Evolutionary conservation across 2,888 invertebrate genomes (phyloP).

Genomic region (Caenorhabditis sp.): DNA sequence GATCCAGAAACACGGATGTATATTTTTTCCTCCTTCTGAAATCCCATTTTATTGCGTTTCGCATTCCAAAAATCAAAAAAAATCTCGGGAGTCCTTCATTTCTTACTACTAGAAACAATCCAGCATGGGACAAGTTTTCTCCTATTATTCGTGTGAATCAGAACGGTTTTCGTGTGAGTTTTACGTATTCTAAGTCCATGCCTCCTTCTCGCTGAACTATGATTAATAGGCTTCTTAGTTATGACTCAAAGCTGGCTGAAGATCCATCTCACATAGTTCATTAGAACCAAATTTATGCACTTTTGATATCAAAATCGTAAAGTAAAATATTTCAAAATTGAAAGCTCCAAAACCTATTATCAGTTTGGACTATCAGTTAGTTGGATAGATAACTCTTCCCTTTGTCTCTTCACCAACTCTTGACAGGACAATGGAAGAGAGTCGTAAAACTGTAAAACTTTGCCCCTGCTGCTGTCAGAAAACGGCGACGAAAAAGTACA

Average conservation of each 20-base stretch:
- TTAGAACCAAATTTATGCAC: not conserved
- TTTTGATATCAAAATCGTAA: conserved; percentile 1
- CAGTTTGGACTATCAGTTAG: conserved; percentile 5
- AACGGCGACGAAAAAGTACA: conserved; percentile 42
- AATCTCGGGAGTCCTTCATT: not conserved
- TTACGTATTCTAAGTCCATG: not conserved
- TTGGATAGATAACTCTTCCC: not conserved
- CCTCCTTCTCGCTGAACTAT: not conserved
- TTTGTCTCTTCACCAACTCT: not conserved
- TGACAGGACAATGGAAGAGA: conserved; percentile 43
- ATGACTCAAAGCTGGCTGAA: not conserved
- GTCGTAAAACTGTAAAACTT: conserved; percentile 38
- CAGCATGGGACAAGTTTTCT: conserved; percentile 31
- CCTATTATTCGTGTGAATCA: not conserved
- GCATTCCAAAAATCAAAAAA: not conserved
- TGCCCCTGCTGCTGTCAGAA: too few species aligned
- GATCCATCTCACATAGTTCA: not conserved
- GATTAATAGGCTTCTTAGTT: not conserved
- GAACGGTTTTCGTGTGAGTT: conserved; percentile 7
- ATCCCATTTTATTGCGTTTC: not conserved
- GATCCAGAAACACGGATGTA: not conserved
- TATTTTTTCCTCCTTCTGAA: not conserved
- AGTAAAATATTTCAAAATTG: not conserved
- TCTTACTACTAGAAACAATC: not conserved
- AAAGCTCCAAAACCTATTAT: not conserved